Conservation (phyloP, 2,113 vertebrate species). For the Nothobranchius kuhntae region DNA sequence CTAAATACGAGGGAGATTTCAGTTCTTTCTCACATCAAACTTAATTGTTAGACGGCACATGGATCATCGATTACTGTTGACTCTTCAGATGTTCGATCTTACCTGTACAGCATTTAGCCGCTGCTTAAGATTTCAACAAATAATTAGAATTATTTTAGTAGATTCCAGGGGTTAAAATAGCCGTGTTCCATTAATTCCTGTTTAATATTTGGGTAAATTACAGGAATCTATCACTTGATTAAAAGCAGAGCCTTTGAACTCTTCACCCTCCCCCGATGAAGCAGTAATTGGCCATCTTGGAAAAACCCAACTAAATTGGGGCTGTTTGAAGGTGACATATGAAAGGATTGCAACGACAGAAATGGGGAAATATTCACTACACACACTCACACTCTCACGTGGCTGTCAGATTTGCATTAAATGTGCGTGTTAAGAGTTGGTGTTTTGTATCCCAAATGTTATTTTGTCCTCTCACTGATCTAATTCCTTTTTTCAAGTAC, state of each 20-base stretch:
- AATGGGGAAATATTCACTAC: constrained; percentile 33
- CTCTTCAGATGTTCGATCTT: neutral
- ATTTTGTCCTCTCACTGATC: constrained; percentile 39
- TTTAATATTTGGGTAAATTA: neutral
- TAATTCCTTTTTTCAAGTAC: constrained; percentile 46
- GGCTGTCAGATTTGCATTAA: constrained; percentile 42
- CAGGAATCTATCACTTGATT: constrained; percentile 13
- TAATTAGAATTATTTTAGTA: neutral
- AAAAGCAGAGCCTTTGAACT: constrained; percentile 10
- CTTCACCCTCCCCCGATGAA: neutral
- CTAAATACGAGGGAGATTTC: constrained; percentile 38
- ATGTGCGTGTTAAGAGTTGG: constrained; percentile 33
- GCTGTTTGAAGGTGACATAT: constrained; percentile 29
- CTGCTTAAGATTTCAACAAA: too few species aligned
- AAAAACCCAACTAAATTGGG: constrained; percentile 19
- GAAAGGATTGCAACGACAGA: constrained; percentile 18
- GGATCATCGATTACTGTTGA: neutral
- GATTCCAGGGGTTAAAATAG: neutral
- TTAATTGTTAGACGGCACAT: constrained; percentile 14
- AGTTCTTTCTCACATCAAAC: constrained; percentile 21
- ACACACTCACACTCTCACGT: constrained; percentile 15
- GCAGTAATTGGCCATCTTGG: constrained; percentile 11
- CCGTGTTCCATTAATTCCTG: neutral
- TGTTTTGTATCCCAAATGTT: constrained; percentile 33
- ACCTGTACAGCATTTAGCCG: too few species aligned